phyloP scores from a whole-genome alignment of 2,113 vertebrate species.

The Paracanthobrama guichenoti region DNA sequence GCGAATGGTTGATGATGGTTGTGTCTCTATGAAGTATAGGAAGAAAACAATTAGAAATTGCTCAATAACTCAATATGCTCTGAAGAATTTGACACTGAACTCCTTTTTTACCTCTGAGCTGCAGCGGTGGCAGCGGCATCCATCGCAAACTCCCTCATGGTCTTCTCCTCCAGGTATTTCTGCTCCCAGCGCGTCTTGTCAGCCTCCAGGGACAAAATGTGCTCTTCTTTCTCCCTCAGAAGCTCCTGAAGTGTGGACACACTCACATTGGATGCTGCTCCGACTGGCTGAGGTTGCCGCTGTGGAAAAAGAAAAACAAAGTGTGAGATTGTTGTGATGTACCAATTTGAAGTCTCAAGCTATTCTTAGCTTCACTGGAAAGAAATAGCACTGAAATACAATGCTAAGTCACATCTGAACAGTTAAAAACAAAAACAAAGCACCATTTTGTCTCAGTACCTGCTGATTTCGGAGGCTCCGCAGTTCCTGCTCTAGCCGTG shows the following conservation, averaged over 20 bases:
- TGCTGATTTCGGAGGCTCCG: slow-evolving; percentile 90
- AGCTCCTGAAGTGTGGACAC: slow-evolving; percentile 79
- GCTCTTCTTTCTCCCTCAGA: slow-evolving; percentile 90
- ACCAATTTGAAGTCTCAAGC: not conserved
- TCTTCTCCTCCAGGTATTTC: slow-evolving; percentile 96
- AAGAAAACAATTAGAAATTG: not conserved
- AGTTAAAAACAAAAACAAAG: not conserved
- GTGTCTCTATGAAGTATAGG: slow-evolving; percentile 78
- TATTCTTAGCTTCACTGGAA: not conserved
- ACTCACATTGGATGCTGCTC: slow-evolving; percentile 62
- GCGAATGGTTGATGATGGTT: slow-evolving; percentile 94
- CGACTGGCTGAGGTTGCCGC: slow-evolving; percentile 75
- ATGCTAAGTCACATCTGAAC: not conserved
- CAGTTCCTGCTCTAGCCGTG: slow-evolving; percentile 92
- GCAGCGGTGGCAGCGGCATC: slow-evolving; percentile 92
- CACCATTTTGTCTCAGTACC: slow-evolving; percentile 68
- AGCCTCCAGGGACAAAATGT: slow-evolving; percentile 90
- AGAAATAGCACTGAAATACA: not conserved
- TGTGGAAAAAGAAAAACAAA: slow-evolving; percentile 54
- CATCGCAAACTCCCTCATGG: slow-evolving; percentile 98
- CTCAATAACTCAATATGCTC: not conserved
- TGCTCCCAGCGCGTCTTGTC: slow-evolving; percentile 99
- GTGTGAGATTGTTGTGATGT: not conserved
- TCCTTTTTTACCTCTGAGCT: slow-evolving; percentile 77
- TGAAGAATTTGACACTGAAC: not conserved